Conservation (phyloP, 1,140 invertebrate species). For the Atta texana region DNA sequence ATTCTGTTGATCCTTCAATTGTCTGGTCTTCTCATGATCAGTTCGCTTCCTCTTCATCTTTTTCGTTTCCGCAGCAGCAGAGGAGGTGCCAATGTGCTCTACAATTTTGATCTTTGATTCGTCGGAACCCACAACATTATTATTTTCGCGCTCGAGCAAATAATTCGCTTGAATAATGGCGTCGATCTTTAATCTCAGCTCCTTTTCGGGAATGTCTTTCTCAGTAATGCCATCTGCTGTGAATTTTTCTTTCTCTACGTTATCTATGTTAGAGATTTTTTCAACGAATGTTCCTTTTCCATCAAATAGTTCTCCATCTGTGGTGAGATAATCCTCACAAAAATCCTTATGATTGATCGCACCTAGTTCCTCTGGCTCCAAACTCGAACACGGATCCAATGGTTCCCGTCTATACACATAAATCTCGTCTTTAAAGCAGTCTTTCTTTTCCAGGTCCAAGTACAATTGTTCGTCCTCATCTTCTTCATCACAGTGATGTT, state of each 20-base stretch:
- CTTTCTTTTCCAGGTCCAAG: conserved; percentile 42
- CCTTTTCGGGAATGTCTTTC: conserved; percentile 68
- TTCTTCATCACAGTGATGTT: conserved; percentile 19
- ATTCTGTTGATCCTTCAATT: conserved; percentile 27
- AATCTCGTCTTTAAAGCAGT: conserved; percentile 68
- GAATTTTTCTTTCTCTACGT: conserved; percentile 10
- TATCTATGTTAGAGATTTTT: conserved; percentile 13
- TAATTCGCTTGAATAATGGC: conserved; percentile 81
- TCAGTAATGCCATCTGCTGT: conserved; percentile 11
- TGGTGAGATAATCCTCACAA: conserved; percentile 6
- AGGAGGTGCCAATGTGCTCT: conserved; percentile 48
- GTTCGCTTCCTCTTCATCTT: conserved; percentile 10
- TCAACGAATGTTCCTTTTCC: background rate
- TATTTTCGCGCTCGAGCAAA: conserved; percentile 80
- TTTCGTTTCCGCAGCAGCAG: conserved; percentile 1
- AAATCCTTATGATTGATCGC: background rate
- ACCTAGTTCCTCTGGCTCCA: background rate
- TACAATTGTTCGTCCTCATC: conserved; percentile 28
- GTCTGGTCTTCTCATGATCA: background rate
- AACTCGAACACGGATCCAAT: conserved; percentile 37
- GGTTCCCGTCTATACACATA: conserved; percentile 70
- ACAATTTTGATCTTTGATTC: background rate
- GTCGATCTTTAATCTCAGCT: conserved; percentile 77
- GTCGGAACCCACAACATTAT: conserved; percentile 72
- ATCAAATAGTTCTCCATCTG: conserved; percentile 37